phyloP scores from a whole-genome alignment of 2,113 vertebrate genomes.

The Proterorhinus semilunaris region DNA sequence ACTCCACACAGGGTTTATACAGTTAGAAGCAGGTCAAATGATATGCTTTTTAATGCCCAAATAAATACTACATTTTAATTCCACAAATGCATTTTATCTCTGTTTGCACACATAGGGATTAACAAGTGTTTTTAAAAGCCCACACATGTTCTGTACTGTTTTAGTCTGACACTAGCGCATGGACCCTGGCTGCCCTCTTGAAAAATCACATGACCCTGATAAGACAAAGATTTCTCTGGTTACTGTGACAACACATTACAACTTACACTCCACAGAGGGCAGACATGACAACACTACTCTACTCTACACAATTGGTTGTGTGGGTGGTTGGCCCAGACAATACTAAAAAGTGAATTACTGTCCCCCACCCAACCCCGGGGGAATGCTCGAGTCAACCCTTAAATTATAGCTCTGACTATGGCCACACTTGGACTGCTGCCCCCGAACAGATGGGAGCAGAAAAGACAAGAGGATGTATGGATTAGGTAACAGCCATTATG shows the following conservation, averaged over 20 bases:
- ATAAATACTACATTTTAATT: no score
- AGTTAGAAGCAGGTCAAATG: no score
- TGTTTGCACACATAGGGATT: no score
- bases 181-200: slow-evolving; percentile 52
- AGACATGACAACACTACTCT: slow-evolving; percentile 42
- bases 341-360: no score
- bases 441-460: slow-evolving; percentile 52
- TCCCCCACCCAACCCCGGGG: slow-evolving; percentile 20
- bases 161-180: slow-evolving; percentile 35
- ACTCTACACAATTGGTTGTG: slow-evolving; percentile 23
- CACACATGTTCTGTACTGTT: not conserved
- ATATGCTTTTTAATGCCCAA: no score
- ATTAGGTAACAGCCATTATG: slow-evolving; percentile 70
- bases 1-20: no score
- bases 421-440: slow-evolving; percentile 45
- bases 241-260: slow-evolving; percentile 50
- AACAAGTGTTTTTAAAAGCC: not conserved
- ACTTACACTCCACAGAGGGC: slow-evolving; percentile 37
- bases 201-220: slow-evolving; percentile 40
- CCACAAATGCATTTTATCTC: no score
- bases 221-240: slow-evolving; percentile 58
- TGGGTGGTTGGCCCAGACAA: slow-evolving; percentile 23
- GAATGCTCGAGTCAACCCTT: slow-evolving; percentile 49
- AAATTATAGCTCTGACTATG: slow-evolving; percentile 60
- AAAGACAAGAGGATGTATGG: slow-evolving; percentile 64